Evolutionary conservation across 2,888 invertebrate species (phyloP).

Genomic region (Automeris io): DNA sequence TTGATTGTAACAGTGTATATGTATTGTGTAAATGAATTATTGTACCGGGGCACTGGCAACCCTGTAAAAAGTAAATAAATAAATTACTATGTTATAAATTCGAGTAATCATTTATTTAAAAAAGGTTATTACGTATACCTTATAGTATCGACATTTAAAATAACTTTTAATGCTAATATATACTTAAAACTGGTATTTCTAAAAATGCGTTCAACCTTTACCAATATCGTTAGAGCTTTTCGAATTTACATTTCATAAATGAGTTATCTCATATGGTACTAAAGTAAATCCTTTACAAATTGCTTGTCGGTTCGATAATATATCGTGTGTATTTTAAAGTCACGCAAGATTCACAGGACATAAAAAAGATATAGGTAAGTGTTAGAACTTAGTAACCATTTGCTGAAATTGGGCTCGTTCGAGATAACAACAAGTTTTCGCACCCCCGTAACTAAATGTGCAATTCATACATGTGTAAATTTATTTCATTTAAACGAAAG

Average conservation of each 20-base stretch:
- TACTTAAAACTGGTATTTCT: no score
- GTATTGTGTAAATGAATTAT: no score
- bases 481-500: constrained; percentile 17
- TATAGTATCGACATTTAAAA: no score
- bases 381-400: constrained; percentile 77
- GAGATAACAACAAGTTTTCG: constrained; percentile 77
- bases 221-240: background rate
- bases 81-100: no score
- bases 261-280: constrained; percentile 13
- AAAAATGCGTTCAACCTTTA: no score
- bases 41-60: no score
- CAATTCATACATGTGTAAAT: constrained; percentile 72
- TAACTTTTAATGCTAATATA: no score
- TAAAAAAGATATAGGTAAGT: constrained; percentile 72
- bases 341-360: constrained; percentile 52
- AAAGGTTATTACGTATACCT: no score
- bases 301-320: constrained; percentile 43
- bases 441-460: constrained; percentile 74
- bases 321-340: constrained; percentile 66
- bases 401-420: constrained; percentile 74
- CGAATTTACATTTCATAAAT: constrained; percentile 1
- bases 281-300: constrained; percentile 71
- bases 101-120: no score
- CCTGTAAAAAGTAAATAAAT: no score
- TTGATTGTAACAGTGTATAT: no score